Evolutionary conservation across 2,888 invertebrate genomes (phyloP), one percentile per base, ranked within the genome.

Genomic region (Andrena hattorfiana): DNA sequence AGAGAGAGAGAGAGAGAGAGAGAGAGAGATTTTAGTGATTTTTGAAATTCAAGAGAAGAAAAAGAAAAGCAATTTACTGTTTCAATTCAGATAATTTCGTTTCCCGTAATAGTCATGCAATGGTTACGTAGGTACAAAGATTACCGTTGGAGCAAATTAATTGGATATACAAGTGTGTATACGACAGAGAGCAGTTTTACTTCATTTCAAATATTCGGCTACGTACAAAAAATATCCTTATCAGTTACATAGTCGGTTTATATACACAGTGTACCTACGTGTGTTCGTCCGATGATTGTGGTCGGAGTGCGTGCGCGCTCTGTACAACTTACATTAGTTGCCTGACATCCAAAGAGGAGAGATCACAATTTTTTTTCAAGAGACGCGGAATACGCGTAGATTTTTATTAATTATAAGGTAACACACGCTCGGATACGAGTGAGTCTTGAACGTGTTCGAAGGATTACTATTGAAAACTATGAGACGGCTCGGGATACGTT

Each of bases 211-310:
- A 81, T 56, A 77, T 70, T 87, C 70, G 67, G 59, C 76, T 88
- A 85, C 80, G 89, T 88, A 89, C 89, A 89, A 88, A 88, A 88
- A 87, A 88, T 88, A 88, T 78, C 66, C 83, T 88, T 88, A 88
- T 72, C 49, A 76, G 66, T 79, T 88, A 88, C 63, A 67, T 35
- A 60, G 78, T 85, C 81, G 76, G 42, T 60, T 75, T 88, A 87
- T 87, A 78, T 88, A 89, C 86, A 88, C 82, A 81, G 42, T 75
- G 81, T 86, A 83, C 73, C 75, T 82, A 83, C 67, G 81, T 83
- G 81, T 81, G 79, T 81, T 82, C 51, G 66, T 78, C 83, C 75
- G 74, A 81, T 84, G 88, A 88, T 88, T 83, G 80, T 86, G 63
- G 77, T 70, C 26, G 56, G 67, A 66, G 68, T 88, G 82, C 82